Evolutionary conservation across 2,797 vertebrate genomes (phyloP), one percentile per base, ranked within the genome.

Genomic region (Gobio occitaniae): DNA sequence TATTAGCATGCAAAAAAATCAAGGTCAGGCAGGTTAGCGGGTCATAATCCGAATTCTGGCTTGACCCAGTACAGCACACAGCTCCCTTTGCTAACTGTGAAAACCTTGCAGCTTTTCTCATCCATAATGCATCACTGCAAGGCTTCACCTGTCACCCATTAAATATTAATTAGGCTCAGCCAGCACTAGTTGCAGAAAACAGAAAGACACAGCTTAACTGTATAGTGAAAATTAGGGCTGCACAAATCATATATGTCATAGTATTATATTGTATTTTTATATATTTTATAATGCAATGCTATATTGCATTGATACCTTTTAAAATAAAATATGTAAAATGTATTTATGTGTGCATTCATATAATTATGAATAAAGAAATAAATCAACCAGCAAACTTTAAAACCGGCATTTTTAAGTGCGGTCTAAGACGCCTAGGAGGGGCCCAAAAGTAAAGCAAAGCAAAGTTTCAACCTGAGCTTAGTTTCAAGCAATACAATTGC

Each of bases 61-160:
- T 81, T 61, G 85, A 77, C 90, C 81, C 83, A 66, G 66, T 78
- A 84, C 68, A 61, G 88, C 86, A 90, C 86, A 87, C 78, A 65
- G 69, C 84, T 85, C 82, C 74, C 56, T 75, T 47, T 56, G 80
- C 56, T 89, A 90, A 86, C 86, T 84, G 88, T 90, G 90, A 93
- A 92, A 94, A 92, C 86, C 90, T 88, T 19, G 88, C 90, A 90
- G 89, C 69, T 66, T 83, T 84, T 47, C 89, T 84, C 89, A 94
- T 95, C 89, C 93, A 95, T 96, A 91, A 95, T 95, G 91, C 87
- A 94, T 90, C 69, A 78, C 66, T 71, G 81, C 86, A 88, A 88
- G 88, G 91, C 91, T 89, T 92, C 90, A 89, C 71, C 71, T 91
- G 89, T 80, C 84, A 88, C 44, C 8, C 83, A 92, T 95, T 48